Evolutionary conservation across 2,113 vertebrate genomes (phyloP).

Genomic region (Actinemys pallida): DNA sequence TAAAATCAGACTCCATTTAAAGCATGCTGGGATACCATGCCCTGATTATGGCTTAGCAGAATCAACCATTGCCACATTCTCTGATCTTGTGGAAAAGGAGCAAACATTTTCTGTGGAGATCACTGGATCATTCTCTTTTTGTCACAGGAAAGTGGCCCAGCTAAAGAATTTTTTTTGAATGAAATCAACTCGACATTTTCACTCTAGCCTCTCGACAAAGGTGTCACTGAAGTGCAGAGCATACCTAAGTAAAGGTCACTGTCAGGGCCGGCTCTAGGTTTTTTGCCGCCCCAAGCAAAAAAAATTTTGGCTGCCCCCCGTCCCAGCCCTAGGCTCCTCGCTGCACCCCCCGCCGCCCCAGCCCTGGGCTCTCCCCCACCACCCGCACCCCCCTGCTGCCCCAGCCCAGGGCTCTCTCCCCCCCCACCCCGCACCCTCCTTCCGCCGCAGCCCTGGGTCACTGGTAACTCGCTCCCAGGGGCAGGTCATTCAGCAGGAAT

Average conservation of each 20-base stretch:
- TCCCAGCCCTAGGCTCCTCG: too few relatives aligned
- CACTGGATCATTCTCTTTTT: not conserved
- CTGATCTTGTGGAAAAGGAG: not conserved
- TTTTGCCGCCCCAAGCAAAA: too few relatives aligned
- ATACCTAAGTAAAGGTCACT: not conserved
- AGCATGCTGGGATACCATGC: not conserved
- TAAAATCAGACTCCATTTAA: constrained; percentile 19
- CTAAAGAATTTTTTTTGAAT: not conserved
- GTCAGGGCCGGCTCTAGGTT: too few relatives aligned
- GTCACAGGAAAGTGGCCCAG: not conserved
- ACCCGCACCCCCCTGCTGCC: too few relatives aligned
- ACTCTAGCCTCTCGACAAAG: not conserved
- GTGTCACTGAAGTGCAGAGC: not conserved
- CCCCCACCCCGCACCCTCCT: too few relatives aligned
- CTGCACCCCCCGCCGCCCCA: too few relatives aligned
- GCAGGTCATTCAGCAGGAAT: too few relatives aligned
- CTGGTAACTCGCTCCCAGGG: too few relatives aligned
- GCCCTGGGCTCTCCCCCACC: too few relatives aligned
- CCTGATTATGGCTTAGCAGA: not conserved
- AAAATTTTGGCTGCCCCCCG: too few relatives aligned
- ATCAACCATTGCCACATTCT: not conserved
- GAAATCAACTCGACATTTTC: not conserved
- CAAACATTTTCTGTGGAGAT: not conserved
- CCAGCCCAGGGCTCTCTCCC: too few relatives aligned
- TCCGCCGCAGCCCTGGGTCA: too few relatives aligned